These are phyloP conservation scores for Helarctos malayanus DNA, from an alignment of 2,797 vertebrate species.

Conservation along the genomic window DNA sequence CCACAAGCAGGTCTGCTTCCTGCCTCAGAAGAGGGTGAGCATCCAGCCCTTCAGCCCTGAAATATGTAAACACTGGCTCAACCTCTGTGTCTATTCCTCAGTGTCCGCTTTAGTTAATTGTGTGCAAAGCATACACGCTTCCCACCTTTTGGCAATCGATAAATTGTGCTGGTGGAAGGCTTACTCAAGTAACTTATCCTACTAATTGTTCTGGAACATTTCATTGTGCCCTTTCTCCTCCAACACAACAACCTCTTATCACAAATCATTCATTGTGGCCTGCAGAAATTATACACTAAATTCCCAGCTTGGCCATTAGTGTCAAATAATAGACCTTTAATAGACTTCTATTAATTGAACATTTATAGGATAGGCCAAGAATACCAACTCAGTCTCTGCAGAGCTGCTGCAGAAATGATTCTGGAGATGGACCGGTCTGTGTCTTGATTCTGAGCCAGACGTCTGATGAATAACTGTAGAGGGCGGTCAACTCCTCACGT, in stretches of 20 bases:
- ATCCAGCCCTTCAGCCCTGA: neutral
- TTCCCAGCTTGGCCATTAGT: slow-evolving; percentile 75
- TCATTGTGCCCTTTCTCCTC: slow-evolving; percentile 69
- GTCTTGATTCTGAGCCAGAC: slow-evolving; percentile 67
- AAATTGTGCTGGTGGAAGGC: neutral
- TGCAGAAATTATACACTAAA: slow-evolving; percentile 35
- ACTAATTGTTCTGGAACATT: slow-evolving; percentile 76
- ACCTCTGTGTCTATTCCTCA: neutral
- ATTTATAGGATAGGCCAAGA: slow-evolving; percentile 72
- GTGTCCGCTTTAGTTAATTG: neutral
- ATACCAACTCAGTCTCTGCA: slow-evolving; percentile 19
- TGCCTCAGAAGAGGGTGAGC: neutral
- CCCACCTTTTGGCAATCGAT: neutral
- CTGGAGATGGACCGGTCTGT: slow-evolving; percentile 46
- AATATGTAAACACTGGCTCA: neutral
- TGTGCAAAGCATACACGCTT: neutral
- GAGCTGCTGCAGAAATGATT: slow-evolving; percentile 65
- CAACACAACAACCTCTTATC: slow-evolving; percentile 65
- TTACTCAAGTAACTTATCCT: slow-evolving; percentile 71
- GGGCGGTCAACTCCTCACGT: slow-evolving; percentile 61
- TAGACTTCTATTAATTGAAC: slow-evolving; percentile 76
- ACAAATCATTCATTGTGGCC: slow-evolving; percentile 76
- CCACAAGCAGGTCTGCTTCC: neutral
- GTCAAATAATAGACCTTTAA: slow-evolving; percentile 75
- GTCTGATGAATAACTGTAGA: slow-evolving; percentile 34